Base-by-base conservation (phyloP, 2,113 vertebrate genomes). In the Malurus melanocephalus region DNA sequence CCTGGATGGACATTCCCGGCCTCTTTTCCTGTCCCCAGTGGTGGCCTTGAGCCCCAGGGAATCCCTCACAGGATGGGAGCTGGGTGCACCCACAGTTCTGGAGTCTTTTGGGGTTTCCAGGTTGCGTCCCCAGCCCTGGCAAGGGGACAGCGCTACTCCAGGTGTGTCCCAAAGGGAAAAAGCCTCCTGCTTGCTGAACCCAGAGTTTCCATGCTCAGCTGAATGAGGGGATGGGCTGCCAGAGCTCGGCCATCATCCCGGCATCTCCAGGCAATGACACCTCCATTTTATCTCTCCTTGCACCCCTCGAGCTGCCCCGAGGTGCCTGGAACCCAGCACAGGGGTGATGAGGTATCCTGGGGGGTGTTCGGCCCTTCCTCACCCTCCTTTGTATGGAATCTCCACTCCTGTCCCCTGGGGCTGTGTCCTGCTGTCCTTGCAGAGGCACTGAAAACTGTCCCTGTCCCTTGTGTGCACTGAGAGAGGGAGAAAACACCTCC, bases 61-160 rank as follows among this genome's bases (percentile, higher is more conserved):
- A 26, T 65, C 0, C 1, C 56, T 12, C 22, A 0, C 0, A 3
- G 71, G 51, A 3, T 11, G 30, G 46, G 46, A 71, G 26, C 1
- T 27, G 60, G 7, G 53, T 21, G 42, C 45, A 22, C 10, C 17
- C 17, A 28, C 75, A 7, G 9, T 11, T 15, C 38, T 24, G 7
- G 35, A 28, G 42, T 3, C 14, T 43, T 18, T 4, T 35, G 53
- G 51, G 42, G 23, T 32, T 77, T 49, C 30, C 35, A 30, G 32
- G 38, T 32, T 53, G 16, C 35, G 9, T 10, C 24, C 7, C 3
- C 14, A 7, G 17, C 22, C 66, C 7, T 6, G n/a, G 18, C 1
- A 2, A 3, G 35, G 14, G 46, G 28, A 62, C 57, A 27, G 57
- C 2, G 6, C 6, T 52, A 30, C 23, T n/a, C 13, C 59, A 33